A percentile compares a stretch with the other conserved stretches of the same genome.
These are phyloP conservation scores for Hydrozoanthus tunicans DNA, from an alignment of 64 coral and sea anemone species.

Conservation along the genomic window DNA sequence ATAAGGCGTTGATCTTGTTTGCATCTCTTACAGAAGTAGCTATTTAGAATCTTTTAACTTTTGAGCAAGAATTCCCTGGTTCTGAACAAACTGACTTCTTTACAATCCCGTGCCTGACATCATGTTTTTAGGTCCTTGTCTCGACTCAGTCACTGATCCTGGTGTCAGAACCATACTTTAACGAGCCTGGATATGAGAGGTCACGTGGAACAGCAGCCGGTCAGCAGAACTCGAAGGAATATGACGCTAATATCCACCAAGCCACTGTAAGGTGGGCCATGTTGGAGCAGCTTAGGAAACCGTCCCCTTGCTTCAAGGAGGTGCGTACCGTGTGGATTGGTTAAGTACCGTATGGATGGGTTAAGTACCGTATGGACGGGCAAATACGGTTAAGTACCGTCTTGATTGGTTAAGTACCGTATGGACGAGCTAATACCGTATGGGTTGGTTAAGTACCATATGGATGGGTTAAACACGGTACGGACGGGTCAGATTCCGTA, in stretches of 20 bases:
- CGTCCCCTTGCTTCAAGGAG: conserved; percentile 91
- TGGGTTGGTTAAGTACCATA: too few relatives aligned
- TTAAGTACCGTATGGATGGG: not conserved
- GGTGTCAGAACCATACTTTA: conserved; percentile 95
- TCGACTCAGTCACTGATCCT: conserved; percentile 98
- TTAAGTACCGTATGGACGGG: too few relatives aligned
- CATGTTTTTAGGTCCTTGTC: conserved; percentile 79
- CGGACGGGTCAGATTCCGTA: too few relatives aligned
- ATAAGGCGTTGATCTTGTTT: too few relatives aligned
- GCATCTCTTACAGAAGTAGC: too few relatives aligned
- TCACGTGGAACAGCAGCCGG: conserved; percentile 94
- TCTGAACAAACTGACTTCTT: not conserved
- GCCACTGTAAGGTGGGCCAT: conserved; percentile 96
- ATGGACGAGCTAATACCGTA: too few relatives aligned
- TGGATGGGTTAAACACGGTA: too few relatives aligned
- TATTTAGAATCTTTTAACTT: too few relatives aligned
- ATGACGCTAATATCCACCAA: conserved; percentile 96
- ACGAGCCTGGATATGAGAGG: conserved; percentile 97
- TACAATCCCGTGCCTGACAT: too few relatives aligned
- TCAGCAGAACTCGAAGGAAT: conserved; percentile 95
- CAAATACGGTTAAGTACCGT: too few relatives aligned
- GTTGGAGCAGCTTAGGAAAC: conserved; percentile 89
- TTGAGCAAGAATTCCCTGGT: not conserved
- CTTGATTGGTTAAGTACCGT: too few relatives aligned
- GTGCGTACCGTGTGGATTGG: conserved; percentile 18